phyloP scores from a whole-genome alignment of 2,888 invertebrate genomes.

The Branchellion lobata region DNA sequence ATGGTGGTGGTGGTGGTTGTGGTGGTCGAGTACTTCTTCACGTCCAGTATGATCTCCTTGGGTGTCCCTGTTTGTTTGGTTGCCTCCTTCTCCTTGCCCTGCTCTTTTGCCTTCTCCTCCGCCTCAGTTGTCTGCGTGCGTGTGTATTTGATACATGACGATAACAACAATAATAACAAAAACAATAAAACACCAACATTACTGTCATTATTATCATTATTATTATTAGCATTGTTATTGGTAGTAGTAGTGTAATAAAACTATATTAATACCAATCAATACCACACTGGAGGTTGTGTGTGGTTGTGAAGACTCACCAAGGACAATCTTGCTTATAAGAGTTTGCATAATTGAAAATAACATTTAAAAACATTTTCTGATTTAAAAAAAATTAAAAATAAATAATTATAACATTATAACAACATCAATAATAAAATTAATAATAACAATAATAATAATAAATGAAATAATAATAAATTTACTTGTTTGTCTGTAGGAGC shows the following conservation, averaged over 20 bases:
- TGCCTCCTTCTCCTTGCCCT: conserved; percentile 31
- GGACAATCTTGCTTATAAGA: too few species aligned
- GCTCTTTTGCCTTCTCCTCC: not conserved
- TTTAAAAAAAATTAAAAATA: too few species aligned
- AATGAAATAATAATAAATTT: not conserved
- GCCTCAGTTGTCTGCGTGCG: not conserved
- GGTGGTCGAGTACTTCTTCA: conserved; percentile 40
- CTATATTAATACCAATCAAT: too few species aligned
- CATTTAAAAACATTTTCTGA: too few species aligned
- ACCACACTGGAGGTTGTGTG: too few species aligned
- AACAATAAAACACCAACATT: not conserved
- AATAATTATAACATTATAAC: not conserved
- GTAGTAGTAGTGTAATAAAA: too few species aligned
- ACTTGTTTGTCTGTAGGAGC: not conserved
- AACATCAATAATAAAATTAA: not conserved
- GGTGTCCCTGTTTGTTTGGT: not conserved
- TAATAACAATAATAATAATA: not conserved
- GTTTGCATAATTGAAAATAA: too few species aligned
- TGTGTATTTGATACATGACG: not conserved
- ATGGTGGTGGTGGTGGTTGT: conserved; percentile 38
- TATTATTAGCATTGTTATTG: too few species aligned
- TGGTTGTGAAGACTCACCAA: too few species aligned
- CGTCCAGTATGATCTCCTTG: conserved; percentile 30
- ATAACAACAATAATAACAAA: not conserved
- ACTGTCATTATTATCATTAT: not conserved